Evolutionary conservation across 2,797 vertebrate species (phyloP), one percentile per base, ranked within the genome.

Genomic region (Tadarida brasiliensis): DNA sequence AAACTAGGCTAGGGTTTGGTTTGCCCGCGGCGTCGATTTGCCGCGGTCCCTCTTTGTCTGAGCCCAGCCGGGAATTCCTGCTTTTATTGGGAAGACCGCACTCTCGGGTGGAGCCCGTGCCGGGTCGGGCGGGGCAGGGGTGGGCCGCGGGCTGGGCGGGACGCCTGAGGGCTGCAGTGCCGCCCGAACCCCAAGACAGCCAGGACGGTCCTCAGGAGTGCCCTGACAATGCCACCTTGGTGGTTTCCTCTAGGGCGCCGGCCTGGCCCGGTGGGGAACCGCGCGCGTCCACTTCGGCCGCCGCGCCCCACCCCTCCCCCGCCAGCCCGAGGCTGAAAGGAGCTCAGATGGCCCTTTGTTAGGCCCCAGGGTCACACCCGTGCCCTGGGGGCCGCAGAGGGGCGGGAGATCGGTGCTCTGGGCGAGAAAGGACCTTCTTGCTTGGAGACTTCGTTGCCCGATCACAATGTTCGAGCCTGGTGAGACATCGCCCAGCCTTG

Each of bases 41-140:
- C 97, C 95, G 96, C 97, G 89, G 94, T 98, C 96, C 97, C 96
- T 98, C 98, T 98, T 98, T 98, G 98, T 98, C 97, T 98, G 97
- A 98, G 97, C 97, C 96, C 95, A 96, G 97, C 98, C 98, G 81
- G 97, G 98, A 98, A 98, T 93, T 98, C 97, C 97, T 97, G 97
- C 97, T 97, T 98, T 97, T 93, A 98, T 96, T 98, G 98, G 98
- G 98, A 98, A 98, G 94, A 97, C 94, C 87, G 91, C 94, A 91
- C 98, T 98, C 97, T 98, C 97, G 97, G 96, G 94, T 98, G 98
- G 97, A 97, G 97, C 96, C 97, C 91, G n/a, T 95, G 56, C 83
- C 39, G 49, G 97, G 97, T 95, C 88, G 96, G 98, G 98, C 95
- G 90, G 98, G 97, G 96, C 90, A 20, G 90, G 90, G 93, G 86